These are phyloP conservation scores for Myopa testacea DNA, from an alignment of 2,888 invertebrate species.

Conservation along the genomic window DNA sequence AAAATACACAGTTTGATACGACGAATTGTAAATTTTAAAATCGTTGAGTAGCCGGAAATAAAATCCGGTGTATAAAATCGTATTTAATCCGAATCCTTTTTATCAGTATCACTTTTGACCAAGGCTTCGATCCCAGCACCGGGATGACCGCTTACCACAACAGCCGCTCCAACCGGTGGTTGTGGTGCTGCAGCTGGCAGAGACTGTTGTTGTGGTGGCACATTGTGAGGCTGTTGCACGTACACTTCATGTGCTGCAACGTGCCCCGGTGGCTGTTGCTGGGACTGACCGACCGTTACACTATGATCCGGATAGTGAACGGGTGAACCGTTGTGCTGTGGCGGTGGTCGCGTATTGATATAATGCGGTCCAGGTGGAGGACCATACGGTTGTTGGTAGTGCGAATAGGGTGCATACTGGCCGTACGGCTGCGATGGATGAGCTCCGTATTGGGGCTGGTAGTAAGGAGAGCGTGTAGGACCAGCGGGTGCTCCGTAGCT, in stretches of 20 bases:
- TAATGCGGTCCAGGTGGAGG: slow-evolving; percentile 64
- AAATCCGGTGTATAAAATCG: too few species aligned
- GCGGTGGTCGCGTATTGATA: slow-evolving; percentile 62
- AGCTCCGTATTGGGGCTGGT: slow-evolving; percentile 67
- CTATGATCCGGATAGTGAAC: slow-evolving; percentile 50
- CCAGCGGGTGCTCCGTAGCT: slow-evolving; percentile 64
- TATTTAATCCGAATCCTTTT: slow-evolving; percentile 62
- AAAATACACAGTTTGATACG: too few species aligned
- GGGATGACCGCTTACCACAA: slow-evolving; percentile 43
- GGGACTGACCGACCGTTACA: slow-evolving; percentile 52
- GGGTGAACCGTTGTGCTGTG: slow-evolving; percentile 55
- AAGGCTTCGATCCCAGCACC: slow-evolving; percentile 51
- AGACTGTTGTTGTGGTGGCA: slow-evolving; percentile 47
- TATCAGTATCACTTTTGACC: slow-evolving; percentile 61
- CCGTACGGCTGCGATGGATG: slow-evolving; percentile 66
- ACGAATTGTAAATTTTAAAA: too few species aligned
- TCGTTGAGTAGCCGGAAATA: too few species aligned
- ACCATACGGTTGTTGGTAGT: slow-evolving; percentile 66
- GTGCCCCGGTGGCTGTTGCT: slow-evolving; percentile 53
- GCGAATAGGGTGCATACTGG: slow-evolving; percentile 65
- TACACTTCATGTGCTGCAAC: slow-evolving; percentile 54
- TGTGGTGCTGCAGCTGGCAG: slow-evolving; percentile 46
- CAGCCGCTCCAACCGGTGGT: slow-evolving; percentile 49
- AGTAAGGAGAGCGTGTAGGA: slow-evolving; percentile 66
- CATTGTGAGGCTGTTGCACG: slow-evolving; percentile 48